Base-by-base conservation (phyloP, 1,140 invertebrate species). In the Dryas iulia region DNA sequence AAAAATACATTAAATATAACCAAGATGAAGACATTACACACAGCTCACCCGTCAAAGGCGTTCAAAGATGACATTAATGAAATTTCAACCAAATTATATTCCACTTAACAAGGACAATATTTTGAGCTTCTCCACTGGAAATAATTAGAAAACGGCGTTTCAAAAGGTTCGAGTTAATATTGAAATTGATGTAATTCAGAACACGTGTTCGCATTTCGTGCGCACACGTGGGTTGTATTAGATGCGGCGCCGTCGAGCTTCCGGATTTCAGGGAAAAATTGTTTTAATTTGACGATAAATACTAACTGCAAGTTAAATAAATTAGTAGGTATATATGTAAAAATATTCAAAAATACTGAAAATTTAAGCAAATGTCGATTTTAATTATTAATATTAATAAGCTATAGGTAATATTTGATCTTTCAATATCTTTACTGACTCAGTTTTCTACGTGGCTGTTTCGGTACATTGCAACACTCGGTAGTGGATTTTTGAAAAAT, bases 121-220 rank as follows among this genome's bases (percentile, higher is more conserved):
- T 63, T 53, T 63, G 61, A 63, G 30, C 11, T 18, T 28, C 26
- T 28, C 18, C 8, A 54, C 24, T 24, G 39, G 33, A 60, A 39
- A 62, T 52, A 62, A 62, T 62, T 62, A 62, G 39, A 62, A 53
- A 62, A 52, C 60, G 25, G 60, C 60, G 60, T 52, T 61, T 28
- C 23, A 33, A 59, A 23, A 31, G 58, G 18, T 1, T 39, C 25
- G 18, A 60, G 23, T 59, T 54, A 59, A 39, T 65, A 65, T 59
- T 58, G 54, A 47, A 66, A 66, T 59, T 59, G 57, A 58, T 39
- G 10, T 66, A 66, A 66, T 59, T 66, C 33, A 26, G 24, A 58
- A 59, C 64, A 66, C 64, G 35, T 66, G 64, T 66, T 52, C 56
- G 39, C 56, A 31, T 66, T 39, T 59, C 47, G 64, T 28, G 5